A percentile compares a stretch with the other conserved stretches of the same genome.
These are phyloP conservation scores for Brachynemurus nebulosus DNA, from an alignment of 2,888 invertebrate genomes.

Conservation along the genomic window DNA sequence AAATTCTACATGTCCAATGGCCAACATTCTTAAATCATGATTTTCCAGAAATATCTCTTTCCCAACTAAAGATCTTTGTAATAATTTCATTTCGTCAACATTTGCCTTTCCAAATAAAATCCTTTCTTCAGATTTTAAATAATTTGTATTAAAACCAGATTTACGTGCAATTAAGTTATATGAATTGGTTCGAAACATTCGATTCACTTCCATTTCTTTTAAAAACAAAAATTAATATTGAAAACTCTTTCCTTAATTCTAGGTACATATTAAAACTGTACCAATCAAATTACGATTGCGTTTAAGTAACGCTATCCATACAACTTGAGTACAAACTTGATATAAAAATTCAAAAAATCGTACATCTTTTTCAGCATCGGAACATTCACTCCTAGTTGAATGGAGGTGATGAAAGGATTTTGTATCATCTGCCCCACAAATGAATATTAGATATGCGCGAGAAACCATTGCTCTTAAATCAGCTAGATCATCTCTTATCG, in stretches of 20 bases:
- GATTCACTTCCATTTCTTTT: constrained; percentile 45
- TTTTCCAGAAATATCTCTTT: constrained; percentile 42
- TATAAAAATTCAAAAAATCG: constrained; percentile 43
- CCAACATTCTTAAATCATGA: constrained; percentile 44
- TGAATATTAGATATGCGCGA: constrained; percentile 44
- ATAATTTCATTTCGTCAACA: constrained; percentile 39
- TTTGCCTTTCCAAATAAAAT: constrained; percentile 40
- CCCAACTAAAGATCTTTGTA: constrained; percentile 41
- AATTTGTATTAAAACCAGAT: constrained; percentile 23
- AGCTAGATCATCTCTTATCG: constrained; percentile 38
- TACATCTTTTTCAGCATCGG: constrained; percentile 48
- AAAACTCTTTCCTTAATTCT: too few relatives aligned
- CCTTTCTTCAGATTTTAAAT: constrained; percentile 35
- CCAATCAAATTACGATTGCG: constrained; percentile 45
- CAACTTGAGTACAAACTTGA: constrained; percentile 42
- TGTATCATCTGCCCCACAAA: constrained; percentile 40
- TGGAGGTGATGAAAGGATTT: constrained; percentile 44
- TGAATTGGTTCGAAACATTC: constrained; percentile 43
- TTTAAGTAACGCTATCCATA: constrained; percentile 48
- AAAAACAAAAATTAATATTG: constrained; percentile 7
- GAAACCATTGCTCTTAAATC: constrained; percentile 41
- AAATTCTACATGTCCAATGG: constrained; percentile 34
- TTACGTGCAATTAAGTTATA: constrained; percentile 42
- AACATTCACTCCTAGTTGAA: constrained; percentile 37
- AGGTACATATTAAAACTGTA: too few relatives aligned